These are phyloP conservation scores for Beroe ovata DNA, from an alignment of 37 sponge, comb jelly and placozoan species.

Conservation along the genomic window DNA sequence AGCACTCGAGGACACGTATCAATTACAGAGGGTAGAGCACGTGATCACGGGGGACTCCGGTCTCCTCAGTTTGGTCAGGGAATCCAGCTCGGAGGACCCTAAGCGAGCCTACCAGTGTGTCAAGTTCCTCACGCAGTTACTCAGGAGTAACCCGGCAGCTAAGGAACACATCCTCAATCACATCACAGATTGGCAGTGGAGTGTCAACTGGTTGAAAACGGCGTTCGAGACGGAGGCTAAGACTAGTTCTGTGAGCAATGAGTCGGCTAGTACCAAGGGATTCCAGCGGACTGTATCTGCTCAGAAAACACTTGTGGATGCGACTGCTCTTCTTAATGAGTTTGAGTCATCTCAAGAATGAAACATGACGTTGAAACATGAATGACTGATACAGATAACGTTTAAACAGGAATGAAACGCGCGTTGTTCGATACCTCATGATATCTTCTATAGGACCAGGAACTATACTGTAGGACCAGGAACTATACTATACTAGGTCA, in stretches of 20 bases:
- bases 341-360: conserved; percentile 9
- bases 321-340: conserved; percentile 55
- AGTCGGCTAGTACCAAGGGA: conserved; percentile 73
- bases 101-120: conserved; percentile 90
- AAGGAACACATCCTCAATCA: conserved; percentile 34
- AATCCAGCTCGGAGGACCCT: conserved; percentile 73
- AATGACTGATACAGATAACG: too few species aligned
- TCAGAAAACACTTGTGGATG: conserved; percentile 72
- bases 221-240: conserved; percentile 66
- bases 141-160: conserved; percentile 49
- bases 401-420: too few species aligned
- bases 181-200: conserved; percentile 65
- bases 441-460: too few species aligned
- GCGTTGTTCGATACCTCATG: too few species aligned
- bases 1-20: conserved; percentile 39
- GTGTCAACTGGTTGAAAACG: conserved; percentile 60
- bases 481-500: too few species aligned
- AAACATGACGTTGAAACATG: too few species aligned
- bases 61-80: conserved; percentile 69
- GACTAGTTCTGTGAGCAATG: conserved; percentile 77
- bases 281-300: conserved; percentile 93
- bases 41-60: conserved; percentile 53
- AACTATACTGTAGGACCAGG: too few species aligned
- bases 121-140: conserved; percentile 78
- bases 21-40: conserved; percentile 20